Conservation (phyloP, 2,113 vertebrate genomes). For the rat (Rattus norvegicus) region GRCr8 NC_086028.1:8108001-8108500, state of each 20-base stretch:
- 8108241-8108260: neutral
- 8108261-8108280: neutral
- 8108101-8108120: neutral
- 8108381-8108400: neutral
- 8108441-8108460: neutral
- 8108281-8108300: neutral
- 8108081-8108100: neutral
- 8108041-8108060: too few species aligned
- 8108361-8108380: neutral
- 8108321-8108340: neutral
- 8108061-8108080: neutral
- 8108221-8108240: neutral
- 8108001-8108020: neutral
- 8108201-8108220: too few species aligned
- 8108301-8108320: neutral
- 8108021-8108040: neutral
- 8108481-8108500: neutral
- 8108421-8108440: neutral
- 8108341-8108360: neutral
- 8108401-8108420: neutral
- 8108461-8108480: neutral
- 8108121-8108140: neutral
- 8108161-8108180: neutral
- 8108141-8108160: too few species aligned
- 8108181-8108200: neutral